A percentile compares a stretch with the other conserved stretches of the same genome.
Evolutionary conservation across 2,797 vertebrate genomes (phyloP).

Genomic region (Setipinna tenuifilis): DNA sequence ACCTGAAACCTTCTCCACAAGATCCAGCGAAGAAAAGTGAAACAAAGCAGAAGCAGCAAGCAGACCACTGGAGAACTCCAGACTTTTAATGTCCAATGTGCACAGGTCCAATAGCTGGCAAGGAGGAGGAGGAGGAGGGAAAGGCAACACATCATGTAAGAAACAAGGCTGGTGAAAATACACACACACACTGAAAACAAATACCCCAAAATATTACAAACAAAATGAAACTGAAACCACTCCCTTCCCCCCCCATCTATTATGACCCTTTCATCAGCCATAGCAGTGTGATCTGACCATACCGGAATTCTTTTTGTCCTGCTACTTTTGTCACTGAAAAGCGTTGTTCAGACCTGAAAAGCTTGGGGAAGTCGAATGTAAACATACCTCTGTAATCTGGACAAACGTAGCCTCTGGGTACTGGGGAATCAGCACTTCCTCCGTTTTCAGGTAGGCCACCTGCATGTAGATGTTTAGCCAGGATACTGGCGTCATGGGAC

Average conservation of each 20-base stretch:
- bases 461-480: constrained; percentile 98
- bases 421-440: constrained; percentile 85
- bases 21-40: constrained; percentile 90
- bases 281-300: not conserved
- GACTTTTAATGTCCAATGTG: constrained; percentile 85
- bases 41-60: constrained; percentile 94
- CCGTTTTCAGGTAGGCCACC: constrained; percentile 85
- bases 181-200: constrained; percentile 6
- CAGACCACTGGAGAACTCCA: constrained; percentile 88
- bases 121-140: not conserved
- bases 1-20: constrained; percentile 95
- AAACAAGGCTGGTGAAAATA: not conserved
- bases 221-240: not conserved
- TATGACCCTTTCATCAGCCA: not conserved
- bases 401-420: constrained; percentile 90
- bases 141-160: not conserved
- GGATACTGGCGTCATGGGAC: constrained; percentile 89
- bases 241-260: not conserved
- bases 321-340: not conserved
- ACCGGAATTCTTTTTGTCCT: not conserved
- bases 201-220: not conserved
- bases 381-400: constrained; percentile 88
- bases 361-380: constrained; percentile 3
- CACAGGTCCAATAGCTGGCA: constrained; percentile 89
- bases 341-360: not conserved